Conservation (phyloP, 2,888 invertebrate species). For the Rhingia rostrata region DNA sequence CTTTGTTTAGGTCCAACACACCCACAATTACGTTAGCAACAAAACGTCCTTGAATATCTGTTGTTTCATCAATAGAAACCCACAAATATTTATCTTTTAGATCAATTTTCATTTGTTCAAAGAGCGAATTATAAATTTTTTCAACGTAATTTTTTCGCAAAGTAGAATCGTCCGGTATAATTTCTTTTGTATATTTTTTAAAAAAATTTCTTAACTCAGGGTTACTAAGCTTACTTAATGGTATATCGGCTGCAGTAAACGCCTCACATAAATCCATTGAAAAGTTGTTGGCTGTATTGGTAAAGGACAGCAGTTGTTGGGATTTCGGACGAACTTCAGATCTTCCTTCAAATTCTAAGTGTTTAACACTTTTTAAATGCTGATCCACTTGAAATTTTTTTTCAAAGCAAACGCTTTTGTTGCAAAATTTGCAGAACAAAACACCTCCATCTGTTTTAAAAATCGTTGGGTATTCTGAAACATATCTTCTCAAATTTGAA, state of each 20-base stretch:
- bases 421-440: constrained; percentile 50
- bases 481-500: constrained; percentile 6
- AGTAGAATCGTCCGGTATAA: constrained; percentile 7
- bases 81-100: constrained; percentile 5
- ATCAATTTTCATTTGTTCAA: background rate
- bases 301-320: constrained; percentile 14
- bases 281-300: constrained; percentile 15
- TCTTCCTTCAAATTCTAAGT: constrained; percentile 27
- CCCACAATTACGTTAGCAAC: constrained; percentile 39
- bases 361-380: constrained; percentile 34
- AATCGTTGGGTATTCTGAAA: constrained; percentile 4
- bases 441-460: constrained; percentile 47
- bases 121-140: background rate
- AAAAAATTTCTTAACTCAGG: too few relatives aligned
- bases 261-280: constrained; percentile 39
- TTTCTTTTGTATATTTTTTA: constrained; percentile 19
- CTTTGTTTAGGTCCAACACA: constrained; percentile 24
- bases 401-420: constrained; percentile 32
- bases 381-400: constrained; percentile 27
- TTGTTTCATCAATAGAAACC: background rate
- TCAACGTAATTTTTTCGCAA: constrained; percentile 18
- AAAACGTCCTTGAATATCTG: constrained; percentile 20
- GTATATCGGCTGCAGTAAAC: constrained; percentile 32
- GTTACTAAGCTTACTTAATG: constrained; percentile 28
- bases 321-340: constrained; percentile 6